A percentile compares a stretch with the other conserved stretches of the same genome.
phyloP scores from a whole-genome alignment of 2,113 vertebrate genomes.

The Sebastes schlegelii region DNA sequence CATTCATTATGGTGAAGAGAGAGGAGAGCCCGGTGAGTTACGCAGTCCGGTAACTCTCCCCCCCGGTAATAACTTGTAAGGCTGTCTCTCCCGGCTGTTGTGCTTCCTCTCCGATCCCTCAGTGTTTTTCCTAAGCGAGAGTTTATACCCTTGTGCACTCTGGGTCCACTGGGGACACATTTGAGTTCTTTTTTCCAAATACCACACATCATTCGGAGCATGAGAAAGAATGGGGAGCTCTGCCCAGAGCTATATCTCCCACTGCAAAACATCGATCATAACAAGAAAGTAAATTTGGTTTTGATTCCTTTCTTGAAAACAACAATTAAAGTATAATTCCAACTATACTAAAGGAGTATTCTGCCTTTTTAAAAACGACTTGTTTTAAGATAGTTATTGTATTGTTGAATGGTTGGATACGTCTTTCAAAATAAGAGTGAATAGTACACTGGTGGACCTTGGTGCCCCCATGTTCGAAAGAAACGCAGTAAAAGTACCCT shows the following conservation, averaged over 20 bases:
- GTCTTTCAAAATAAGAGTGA: constrained; percentile 3
- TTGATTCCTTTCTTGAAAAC: not conserved
- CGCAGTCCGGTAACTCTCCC: constrained; percentile 14
- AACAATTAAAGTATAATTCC: not conserved
- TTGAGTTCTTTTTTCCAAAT: constrained; percentile 64
- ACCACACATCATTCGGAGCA: constrained; percentile 60
- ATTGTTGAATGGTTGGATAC: not conserved
- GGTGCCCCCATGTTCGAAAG: too few relatives aligned
- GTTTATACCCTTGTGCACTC: constrained; percentile 48
- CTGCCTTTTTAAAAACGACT: not conserved
- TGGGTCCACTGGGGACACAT: constrained; percentile 59
- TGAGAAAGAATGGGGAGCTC: constrained; percentile 39
- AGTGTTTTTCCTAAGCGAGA: constrained; percentile 60
- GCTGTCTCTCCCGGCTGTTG: constrained; percentile 20
- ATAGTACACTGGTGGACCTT: too few relatives aligned
- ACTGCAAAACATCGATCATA: constrained; percentile 58
- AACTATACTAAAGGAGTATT: not conserved
- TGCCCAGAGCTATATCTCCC: constrained; percentile 49
- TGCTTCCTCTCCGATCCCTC: constrained; percentile 24
- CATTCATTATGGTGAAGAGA: constrained; percentile 3
- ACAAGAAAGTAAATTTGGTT: constrained; percentile 27
- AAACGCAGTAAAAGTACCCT: too few relatives aligned
- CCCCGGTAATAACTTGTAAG: constrained; percentile 20
- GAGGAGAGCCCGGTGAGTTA: constrained; percentile 9
- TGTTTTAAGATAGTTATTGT: not conserved